Base-by-base conservation (phyloP, 2,797 vertebrate species). In the Lacerta bilineata region DNA sequence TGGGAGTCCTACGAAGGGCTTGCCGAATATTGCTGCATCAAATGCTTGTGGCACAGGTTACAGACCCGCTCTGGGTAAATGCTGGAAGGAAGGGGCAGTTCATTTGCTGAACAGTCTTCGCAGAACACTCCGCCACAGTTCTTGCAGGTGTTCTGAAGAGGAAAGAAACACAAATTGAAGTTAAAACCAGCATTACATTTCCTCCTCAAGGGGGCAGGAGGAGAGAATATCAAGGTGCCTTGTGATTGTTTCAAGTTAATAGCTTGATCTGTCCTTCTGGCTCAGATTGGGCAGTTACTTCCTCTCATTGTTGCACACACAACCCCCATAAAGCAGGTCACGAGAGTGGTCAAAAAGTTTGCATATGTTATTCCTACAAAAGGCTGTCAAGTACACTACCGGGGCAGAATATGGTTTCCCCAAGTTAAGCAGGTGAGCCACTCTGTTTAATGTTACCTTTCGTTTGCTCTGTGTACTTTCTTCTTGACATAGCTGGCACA, bases 21-120 rank as follows among this genome's bases (percentile, higher is more conserved):
- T 39, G 95, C 96, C 0, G 97, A 98, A 29, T 99, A 99, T 39
- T 98, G 98, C 89, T 98, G 97, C 71, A 99, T 97, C 36, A 99
- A 91, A 75, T 27, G 95, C 7, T 96, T 36, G 89, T 98, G 98
- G 93, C 99, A 99, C 78, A 94, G 61, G 3, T 95, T 94, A 88
- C 99, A 99, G 68, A 99, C 98, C 0, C 91, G 95, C 95, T 98
- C 97, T 0, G 98, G 98, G 87, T 98, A 96, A 88, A 99, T 99
- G 90, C 98, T 99, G 27, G 98, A 99, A 0, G 98, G 98, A 9
- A 99, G 95, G 2, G 98, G 99, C 93, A 98, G 96, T 95, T 98
- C 97, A 0, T 98, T 97, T 13, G 92, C 94, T 0, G 98, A 96
- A 13, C 98, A 99, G 92, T 94, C 95, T 82, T 97, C 95, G 8